Base-by-base conservation (phyloP, 2,888 invertebrate genomes). In the Helicoverpa assulta region DNA sequence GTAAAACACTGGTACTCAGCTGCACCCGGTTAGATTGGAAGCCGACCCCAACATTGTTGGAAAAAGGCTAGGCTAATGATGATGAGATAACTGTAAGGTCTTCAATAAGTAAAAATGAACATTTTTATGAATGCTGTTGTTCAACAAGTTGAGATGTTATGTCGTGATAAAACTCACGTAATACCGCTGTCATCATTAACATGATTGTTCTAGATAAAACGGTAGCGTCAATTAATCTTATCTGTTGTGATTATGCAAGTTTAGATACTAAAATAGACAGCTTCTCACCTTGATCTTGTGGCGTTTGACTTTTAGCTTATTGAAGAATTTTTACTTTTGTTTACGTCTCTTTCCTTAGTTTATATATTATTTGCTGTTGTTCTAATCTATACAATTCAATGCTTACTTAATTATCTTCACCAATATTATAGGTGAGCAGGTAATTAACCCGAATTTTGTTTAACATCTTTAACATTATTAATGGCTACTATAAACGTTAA, bases 281-380 rank as follows among this genome's bases (percentile, higher is more conserved):
- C 4, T 12, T 33, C n/a, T 78, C 65, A 78, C 83, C 84, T 85
- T 86, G 87, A 85, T 85, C 85, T 86, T 81, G 80, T 33, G 43
- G 56, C 26, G 63, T 67, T 74, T 69, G 62, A 69, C 60, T 70
- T 71, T 65, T 60, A 12, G 26, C n/a, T 29, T 59, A 33, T 21
- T 19, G 16, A n/a, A 43, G 50, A n/a, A 8, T 52, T 47, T 29
- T 53, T 54, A 40, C n/a, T 40, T 40, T 8, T 16, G 19, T 18
- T 29, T n/a, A 19, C n/a, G 16, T 14, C 26, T 26, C 16, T 3
- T 21, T 53, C 2, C 16, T 16, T 7, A 14, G 12, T 21, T 16
- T 52, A 4, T 14, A 33, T 33, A 33, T 33, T 40, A 10, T 40
- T 8, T 26, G 19, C 5, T 47, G 1, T 47, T 47, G 16, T n/a